Evolutionary conservation across 2,888 invertebrate species (phyloP), one percentile per base, ranked within the genome.

Genomic region (Camponotus fellah): DNA sequence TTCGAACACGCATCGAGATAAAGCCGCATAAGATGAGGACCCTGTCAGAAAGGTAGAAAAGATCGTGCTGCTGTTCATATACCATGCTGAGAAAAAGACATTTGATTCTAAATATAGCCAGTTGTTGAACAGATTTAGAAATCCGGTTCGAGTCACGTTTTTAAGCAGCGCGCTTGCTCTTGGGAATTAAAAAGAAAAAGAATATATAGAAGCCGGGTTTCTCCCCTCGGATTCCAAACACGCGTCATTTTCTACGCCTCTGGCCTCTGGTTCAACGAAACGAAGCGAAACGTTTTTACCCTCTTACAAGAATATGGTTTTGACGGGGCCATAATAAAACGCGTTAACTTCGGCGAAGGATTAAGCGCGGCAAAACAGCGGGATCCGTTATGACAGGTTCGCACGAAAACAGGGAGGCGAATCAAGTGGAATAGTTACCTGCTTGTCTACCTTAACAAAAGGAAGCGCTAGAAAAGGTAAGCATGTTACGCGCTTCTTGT

Each of bases 91-190:
- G 87, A 91, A 90, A 92, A 91, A 91, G 90, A 88, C 84, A 88
- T 87, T 87, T 86, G 83, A 74, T 77, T 86, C 93, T 92, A 93
- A 92, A 93, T 92, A 92, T 93, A 93, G 90, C 86, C 82, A 60
- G 85, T 76, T 88, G 86, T 83, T 82, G 87, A 91, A 91, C 91
- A 89, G 87, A 92, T 93, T 93, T 92, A 93, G 92, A 92, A 93
- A 91, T 91, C 90, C 90, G 88, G 87, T 91, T 86, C 74, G 85
- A 40, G 80, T 68, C 84, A 77, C 68, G 81, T 85, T 86, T 90
- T 88, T 86, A 43, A 62, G n/a, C 60, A 65, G 37, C 26, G 17
- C 10, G 14, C 46, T n/a, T 40, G 49, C n/a, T 26, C 26, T 40
- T 34, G 60, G n/a, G 53, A 60, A 26, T 26, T 26, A 26, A 14